Percentiles rank a stretch among this genome's conserved stretches.
Evolutionary conservation across 2,797 vertebrate genomes (phyloP).

Genomic region (Crax fasciolata): DNA sequence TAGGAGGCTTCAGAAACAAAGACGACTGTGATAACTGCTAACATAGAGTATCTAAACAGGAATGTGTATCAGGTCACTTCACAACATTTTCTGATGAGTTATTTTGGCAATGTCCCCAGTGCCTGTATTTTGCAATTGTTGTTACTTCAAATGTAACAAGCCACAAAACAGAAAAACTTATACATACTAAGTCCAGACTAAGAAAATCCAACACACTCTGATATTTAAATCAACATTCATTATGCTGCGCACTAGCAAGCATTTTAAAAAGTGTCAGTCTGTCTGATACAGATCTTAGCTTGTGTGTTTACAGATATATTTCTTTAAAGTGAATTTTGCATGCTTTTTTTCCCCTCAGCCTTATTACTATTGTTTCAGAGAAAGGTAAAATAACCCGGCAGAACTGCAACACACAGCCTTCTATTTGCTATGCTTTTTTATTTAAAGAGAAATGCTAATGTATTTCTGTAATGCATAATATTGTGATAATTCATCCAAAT

Average conservation of each 20-base stretch:
- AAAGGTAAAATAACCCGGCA: constrained; percentile 5
- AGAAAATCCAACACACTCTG: neutral
- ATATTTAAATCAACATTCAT: neutral
- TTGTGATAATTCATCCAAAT: neutral
- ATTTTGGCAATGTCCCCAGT: neutral
- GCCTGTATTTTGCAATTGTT: neutral
- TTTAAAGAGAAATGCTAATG: neutral
- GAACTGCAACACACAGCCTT: neutral
- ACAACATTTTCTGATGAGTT: neutral
- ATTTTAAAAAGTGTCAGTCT: neutral
- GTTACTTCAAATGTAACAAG: neutral
- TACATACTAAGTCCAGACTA: neutral
- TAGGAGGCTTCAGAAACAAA: neutral
- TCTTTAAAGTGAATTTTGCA: constrained; percentile 1
- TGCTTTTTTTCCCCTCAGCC: neutral
- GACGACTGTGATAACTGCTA: neutral
- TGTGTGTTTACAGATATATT: constrained; percentile 5
- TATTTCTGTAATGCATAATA: neutral
- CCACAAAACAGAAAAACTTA: neutral
- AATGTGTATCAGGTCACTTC: neutral
- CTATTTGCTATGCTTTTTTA: neutral
- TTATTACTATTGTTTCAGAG: constrained; percentile 6
- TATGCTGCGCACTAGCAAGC: neutral
- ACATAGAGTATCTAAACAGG: neutral
- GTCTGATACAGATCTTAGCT: constrained; percentile 11